Percentiles rank a stretch among this genome's conserved stretches.
phyloP scores from a whole-genome alignment of 2,797 vertebrate species.

The Vultur gryphus region DNA sequence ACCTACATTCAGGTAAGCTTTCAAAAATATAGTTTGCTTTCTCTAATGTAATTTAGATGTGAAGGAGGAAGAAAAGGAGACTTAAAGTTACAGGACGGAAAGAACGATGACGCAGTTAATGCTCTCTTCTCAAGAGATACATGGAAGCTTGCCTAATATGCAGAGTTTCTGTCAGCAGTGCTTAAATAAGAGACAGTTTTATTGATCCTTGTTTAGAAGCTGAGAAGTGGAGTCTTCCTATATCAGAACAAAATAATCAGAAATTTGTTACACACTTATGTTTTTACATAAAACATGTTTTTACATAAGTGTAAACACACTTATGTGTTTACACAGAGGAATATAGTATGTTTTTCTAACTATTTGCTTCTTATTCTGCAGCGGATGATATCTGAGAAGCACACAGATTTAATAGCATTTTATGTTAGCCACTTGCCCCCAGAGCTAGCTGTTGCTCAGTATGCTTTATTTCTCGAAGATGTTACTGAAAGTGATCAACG shows the following conservation, averaged over 20 bases:
- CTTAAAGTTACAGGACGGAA: background rate
- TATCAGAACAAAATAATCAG: background rate
- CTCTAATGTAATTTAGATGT: background rate
- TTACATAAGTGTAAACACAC: background rate
- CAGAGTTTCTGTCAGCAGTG: background rate
- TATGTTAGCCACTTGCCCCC: constrained; percentile 90
- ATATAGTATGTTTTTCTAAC: background rate
- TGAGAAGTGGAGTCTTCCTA: background rate
- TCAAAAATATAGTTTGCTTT: background rate
- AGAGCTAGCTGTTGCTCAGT: constrained; percentile 83
- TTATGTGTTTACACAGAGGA: background rate
- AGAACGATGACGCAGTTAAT: background rate
- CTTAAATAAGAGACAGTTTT: background rate
- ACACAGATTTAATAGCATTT: constrained; percentile 87
- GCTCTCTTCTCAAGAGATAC: background rate
- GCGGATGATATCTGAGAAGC: constrained; percentile 85
- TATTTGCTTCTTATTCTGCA: constrained; percentile 23
- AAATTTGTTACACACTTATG: background rate
- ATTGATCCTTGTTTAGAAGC: background rate
- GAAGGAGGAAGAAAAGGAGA: background rate
- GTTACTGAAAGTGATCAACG: constrained; percentile 85
- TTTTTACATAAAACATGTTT: background rate
- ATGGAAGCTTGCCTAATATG: background rate
- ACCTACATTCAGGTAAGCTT: constrained; percentile 86
- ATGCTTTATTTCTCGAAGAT: constrained; percentile 88